Evolutionary conservation across 2,797 vertebrate genomes (phyloP).

Genomic region (Orientallactaga sibirica): DNA sequence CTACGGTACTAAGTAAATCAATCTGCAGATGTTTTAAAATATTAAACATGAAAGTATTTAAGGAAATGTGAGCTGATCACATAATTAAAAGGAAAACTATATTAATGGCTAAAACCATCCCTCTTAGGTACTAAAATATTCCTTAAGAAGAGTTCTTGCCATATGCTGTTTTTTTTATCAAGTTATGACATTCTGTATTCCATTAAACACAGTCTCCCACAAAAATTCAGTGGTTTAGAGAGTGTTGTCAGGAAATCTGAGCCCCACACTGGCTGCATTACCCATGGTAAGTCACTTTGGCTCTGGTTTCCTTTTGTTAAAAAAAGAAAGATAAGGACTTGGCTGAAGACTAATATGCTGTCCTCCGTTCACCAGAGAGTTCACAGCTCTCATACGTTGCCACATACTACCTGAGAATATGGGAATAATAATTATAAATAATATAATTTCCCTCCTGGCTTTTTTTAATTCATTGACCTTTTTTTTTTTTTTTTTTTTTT

Average conservation of each 20-base stretch:
- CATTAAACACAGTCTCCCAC: not conserved
- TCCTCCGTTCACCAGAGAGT: not conserved
- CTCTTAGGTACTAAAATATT: constrained; percentile 26
- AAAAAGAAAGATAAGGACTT: not conserved
- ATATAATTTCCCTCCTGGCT: constrained; percentile 13
- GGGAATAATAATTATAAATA: constrained; percentile 13
- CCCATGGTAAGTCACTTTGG: not conserved
- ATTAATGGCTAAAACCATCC: constrained; percentile 23
- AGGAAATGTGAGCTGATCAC: constrained; percentile 29
- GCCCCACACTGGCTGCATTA: not conserved
- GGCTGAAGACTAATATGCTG: not conserved
- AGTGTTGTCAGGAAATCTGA: not conserved
- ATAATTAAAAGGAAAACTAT: constrained; percentile 44
- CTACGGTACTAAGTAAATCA: not conserved
- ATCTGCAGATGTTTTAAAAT: constrained; percentile 43
- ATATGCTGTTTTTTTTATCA: not conserved
- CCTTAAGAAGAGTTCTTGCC: constrained; percentile 22
- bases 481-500: constrained; percentile 52
- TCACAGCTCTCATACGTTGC: not conserved
- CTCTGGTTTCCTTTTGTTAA: not conserved
- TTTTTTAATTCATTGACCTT: constrained; percentile 14
- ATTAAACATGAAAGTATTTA: constrained; percentile 41
- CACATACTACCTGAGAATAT: not conserved
- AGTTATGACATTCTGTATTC: constrained; percentile 11
- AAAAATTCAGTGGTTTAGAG: not conserved